Percentiles rank a stretch among this genome's conserved stretches.
phyloP scores from a whole-genome alignment of 2,113 vertebrate genomes.

The Zapornia atra region DNA sequence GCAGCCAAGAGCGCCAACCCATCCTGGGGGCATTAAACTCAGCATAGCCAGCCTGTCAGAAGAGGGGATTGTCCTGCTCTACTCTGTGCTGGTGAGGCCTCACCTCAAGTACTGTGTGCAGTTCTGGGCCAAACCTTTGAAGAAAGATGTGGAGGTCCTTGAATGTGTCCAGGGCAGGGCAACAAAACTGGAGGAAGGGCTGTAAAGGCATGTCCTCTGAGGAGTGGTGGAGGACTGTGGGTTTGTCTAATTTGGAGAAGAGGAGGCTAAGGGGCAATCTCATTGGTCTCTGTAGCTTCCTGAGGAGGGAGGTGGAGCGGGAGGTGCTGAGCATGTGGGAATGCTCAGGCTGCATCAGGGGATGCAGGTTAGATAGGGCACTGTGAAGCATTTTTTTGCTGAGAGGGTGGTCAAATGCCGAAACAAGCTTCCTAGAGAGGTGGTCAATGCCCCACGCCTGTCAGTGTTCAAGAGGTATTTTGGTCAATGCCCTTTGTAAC shows the following conservation, averaged over 20 bases:
- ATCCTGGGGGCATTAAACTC: neutral
- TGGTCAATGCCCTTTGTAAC: neutral
- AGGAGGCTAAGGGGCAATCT: neutral
- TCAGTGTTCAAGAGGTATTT: too few relatives aligned
- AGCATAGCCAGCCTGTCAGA: accelerated
- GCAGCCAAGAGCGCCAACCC: neutral
- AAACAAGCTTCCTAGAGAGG: neutral
- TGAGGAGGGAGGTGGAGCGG: neutral
- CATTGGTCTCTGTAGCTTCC: neutral
- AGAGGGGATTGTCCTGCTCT: accelerated
- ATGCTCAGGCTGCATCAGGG: neutral
- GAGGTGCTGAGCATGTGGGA: neutral
- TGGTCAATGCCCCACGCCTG: too few relatives aligned
- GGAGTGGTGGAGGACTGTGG: neutral
- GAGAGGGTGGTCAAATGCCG: neutral
- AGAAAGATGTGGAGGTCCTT: neutral
- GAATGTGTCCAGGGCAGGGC: neutral
- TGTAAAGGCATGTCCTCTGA: neutral
- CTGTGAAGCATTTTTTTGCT: neutral
- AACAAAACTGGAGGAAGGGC: neutral
- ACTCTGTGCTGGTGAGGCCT: accelerated
- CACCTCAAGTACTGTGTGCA: too few relatives aligned
- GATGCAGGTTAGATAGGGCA: too few relatives aligned
- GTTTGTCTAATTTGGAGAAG: neutral
- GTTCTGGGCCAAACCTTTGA: neutral